These are phyloP conservation scores for Syngnathus acus DNA, from an alignment of 2,797 vertebrate species.

Conservation along the genomic window DNA sequence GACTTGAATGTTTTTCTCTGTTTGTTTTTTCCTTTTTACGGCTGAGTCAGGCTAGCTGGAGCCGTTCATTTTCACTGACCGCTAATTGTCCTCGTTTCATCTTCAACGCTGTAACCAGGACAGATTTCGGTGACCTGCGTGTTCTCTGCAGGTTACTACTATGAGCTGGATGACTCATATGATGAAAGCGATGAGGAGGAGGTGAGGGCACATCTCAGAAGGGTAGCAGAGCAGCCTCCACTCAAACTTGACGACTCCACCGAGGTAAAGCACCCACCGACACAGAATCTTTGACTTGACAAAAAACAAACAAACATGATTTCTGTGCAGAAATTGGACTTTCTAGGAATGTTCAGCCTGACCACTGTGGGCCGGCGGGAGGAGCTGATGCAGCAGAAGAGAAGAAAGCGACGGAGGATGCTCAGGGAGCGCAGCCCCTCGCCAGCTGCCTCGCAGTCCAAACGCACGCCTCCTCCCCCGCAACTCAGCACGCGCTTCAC, in stretches of 20 bases:
- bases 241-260: slow-evolving; percentile 91
- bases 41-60: not conserved
- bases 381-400: slow-evolving; percentile 84
- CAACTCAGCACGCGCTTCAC: slow-evolving; percentile 88
- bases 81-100: not conserved
- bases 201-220: slow-evolving; percentile 89
- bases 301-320: not conserved
- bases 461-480: slow-evolving; percentile 78
- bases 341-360: slow-evolving; percentile 84
- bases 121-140: slow-evolving; percentile 18
- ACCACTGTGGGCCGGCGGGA: slow-evolving; percentile 85
- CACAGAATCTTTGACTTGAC: not conserved
- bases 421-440: slow-evolving; percentile 90
- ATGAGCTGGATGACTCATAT: slow-evolving; percentile 95
- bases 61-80: not conserved
- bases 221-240: slow-evolving; percentile 88
- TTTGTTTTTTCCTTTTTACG: not conserved
- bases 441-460: slow-evolving; percentile 74
- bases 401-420: slow-evolving; percentile 87
- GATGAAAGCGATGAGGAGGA: slow-evolving; percentile 97
- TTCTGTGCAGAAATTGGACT: slow-evolving; percentile 84
- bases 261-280: slow-evolving; percentile 70
- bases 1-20: too few relatives aligned
- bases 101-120: not conserved
- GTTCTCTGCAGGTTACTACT: slow-evolving; percentile 83